Conservation (phyloP, 2,888 invertebrate species). For the Hybos culiciformis region DNA sequence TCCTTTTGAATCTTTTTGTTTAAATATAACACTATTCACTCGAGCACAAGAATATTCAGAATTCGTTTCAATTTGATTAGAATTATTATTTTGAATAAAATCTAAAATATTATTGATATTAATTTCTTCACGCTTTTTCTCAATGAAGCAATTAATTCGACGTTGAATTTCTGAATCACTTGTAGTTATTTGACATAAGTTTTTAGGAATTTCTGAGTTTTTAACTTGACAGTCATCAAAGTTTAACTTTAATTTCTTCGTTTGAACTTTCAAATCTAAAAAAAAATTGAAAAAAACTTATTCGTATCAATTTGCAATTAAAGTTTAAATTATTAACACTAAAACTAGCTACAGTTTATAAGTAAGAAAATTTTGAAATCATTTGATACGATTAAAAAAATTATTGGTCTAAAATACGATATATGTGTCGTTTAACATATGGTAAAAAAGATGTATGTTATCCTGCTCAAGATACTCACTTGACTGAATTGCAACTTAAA, state of each 20-base stretch:
- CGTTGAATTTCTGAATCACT: constrained; percentile 48
- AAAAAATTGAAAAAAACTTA: not conserved
- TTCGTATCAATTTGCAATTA: not conserved
- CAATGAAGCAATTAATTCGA: constrained; percentile 60
- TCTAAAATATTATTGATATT: constrained; percentile 61
- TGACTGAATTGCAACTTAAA: too few species aligned
- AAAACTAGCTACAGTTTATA: too few species aligned
- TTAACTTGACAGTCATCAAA: constrained; percentile 19
- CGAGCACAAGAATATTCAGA: constrained; percentile 52
- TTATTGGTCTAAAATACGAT: too few species aligned
- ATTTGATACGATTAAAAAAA: too few species aligned
- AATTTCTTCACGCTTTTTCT: constrained; percentile 59
- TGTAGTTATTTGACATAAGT: constrained; percentile 56
- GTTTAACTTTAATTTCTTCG: constrained; percentile 14
- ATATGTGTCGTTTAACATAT: too few species aligned
- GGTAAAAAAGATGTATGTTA: too few species aligned
- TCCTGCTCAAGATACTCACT: too few species aligned
- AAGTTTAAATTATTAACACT: not conserved
- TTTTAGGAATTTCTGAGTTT: constrained; percentile 30
- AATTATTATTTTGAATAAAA: constrained; percentile 41
- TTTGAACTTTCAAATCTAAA: too few species aligned
- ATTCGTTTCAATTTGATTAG: constrained; percentile 11
- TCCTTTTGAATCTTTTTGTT: constrained; percentile 59
- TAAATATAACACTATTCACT: constrained; percentile 56
- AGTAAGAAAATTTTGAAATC: too few species aligned